Evolutionary conservation across 2,113 vertebrate species (phyloP).

Genomic region (Rana temporaria): DNA sequence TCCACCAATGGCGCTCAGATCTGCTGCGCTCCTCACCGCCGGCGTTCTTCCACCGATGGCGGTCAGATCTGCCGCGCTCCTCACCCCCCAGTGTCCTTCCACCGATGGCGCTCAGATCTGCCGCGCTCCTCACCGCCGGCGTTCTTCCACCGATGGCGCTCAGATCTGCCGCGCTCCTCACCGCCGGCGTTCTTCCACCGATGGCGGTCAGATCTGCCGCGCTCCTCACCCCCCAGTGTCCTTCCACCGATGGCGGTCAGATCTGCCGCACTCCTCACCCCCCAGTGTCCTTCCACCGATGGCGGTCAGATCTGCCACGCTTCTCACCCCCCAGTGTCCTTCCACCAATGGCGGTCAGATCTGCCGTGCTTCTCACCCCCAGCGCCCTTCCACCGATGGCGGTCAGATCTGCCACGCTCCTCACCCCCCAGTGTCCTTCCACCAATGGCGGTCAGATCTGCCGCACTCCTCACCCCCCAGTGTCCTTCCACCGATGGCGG

Average conservation of each 20-base stretch:
- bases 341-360: slow-evolving; percentile 60
- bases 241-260: slow-evolving; percentile 60
- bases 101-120: slow-evolving; percentile 62
- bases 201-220: slow-evolving; percentile 59
- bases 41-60: slow-evolving; percentile 63
- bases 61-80: slow-evolving; percentile 51
- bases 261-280: slow-evolving; percentile 42
- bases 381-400: slow-evolving; percentile 62
- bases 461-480: slow-evolving; percentile 54
- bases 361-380: slow-evolving; percentile 60
- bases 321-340: slow-evolving; percentile 61
- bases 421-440: slow-evolving; percentile 61
- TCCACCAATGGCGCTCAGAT: slow-evolving; percentile 60
- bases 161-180: slow-evolving; percentile 61
- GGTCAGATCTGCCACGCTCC: slow-evolving; percentile 52
- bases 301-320: slow-evolving; percentile 58
- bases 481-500: slow-evolving; percentile 60
- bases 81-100: slow-evolving; percentile 61
- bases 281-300: slow-evolving; percentile 62
- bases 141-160: slow-evolving; percentile 59
- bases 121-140: slow-evolving; percentile 63
- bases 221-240: slow-evolving; percentile 60
- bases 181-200: slow-evolving; percentile 62
- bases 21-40: slow-evolving; percentile 60
- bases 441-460: slow-evolving; percentile 62